Base-by-base conservation (phyloP, 2,797 vertebrate species). In the Gymnoscopelus microlampas region DNA sequence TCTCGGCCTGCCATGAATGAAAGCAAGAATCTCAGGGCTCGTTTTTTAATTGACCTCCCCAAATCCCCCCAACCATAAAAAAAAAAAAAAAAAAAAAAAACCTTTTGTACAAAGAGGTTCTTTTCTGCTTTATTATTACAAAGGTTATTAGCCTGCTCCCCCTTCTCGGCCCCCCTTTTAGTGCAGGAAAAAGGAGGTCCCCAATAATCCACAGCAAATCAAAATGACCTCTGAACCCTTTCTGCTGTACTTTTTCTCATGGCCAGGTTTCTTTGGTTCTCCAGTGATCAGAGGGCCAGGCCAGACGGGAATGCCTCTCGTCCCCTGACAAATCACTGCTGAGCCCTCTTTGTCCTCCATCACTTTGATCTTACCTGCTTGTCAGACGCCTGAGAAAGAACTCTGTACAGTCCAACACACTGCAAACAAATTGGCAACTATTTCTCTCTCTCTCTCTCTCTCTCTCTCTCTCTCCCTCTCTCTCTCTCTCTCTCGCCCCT, bases 291-390 rank as follows among this genome's bases (percentile, higher is more conserved):
- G 93, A 95, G 94, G 94, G 93, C 92, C 90, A 80, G 93, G 92
- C 92, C 90, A 85, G 93, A 93, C 91, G 89, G 84, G 85, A 89
- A 93, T 95, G 94, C 94, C 94, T 95, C 94, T 95, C 93, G 91
- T 96, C 95, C 94, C 92, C 90, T 96, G 95, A 95, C 96, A 95
- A 95, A 96, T 96, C 95, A 90, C 94, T 90, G 93, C 94, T 95
- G 95, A 96, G 95, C 90, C 93, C 92, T 96, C 92, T 97, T 97
- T 96, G 96, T 98, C 94, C 89, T 68, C 58, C 59, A 11, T 65
- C 79, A 86, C 95, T 98, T 96, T 97, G 96, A 97, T 97, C 95
- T 97, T 94, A 97, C 96, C 95, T 96, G 95, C 96, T 94, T 96
- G 95, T 96, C 96, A 96, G 92, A 83, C 88, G 86, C 88, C 88